Evolutionary conservation across 2,797 vertebrate species (phyloP), one percentile per base, ranked within the genome.

Genomic region (Pipistrellus kuhlii): DNA sequence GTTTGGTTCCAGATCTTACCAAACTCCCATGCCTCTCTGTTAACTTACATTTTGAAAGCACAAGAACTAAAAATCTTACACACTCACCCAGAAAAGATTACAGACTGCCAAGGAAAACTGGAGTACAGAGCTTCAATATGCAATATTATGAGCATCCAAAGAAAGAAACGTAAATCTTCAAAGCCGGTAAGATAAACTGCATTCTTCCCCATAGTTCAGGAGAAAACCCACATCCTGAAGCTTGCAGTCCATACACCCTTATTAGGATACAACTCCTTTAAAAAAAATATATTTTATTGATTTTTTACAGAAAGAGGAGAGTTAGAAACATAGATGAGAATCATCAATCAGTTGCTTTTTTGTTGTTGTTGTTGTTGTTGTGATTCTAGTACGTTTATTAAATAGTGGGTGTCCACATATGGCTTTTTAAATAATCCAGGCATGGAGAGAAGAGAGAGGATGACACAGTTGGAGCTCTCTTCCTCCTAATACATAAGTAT

Each of bases 341-440:
- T 44, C 44, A 44, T 44, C 44, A 44, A 44, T 44, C 44, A 44
- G 44, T 44, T 44, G 44, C 6, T 38, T 38, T 38, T 38, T 38
- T 38, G 38, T 38, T n/a, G n/a, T n/a, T n/a, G n/a, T n/a, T n/a
- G n/a, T n/a, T n/a, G n/a, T n/a, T n/a, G 44, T 44, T 44, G 44
- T 82, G 87, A 90, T 88, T 96, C 88, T 84, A 89, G 91, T 82
- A 93, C 13, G 15, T 97, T 97, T 97, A 97, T 97, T 97, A 97
- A 97, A 96, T 95, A 97, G 95, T 96, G 91, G 78, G 93, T 92
- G 95, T 96, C 95, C 96, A 96, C 94, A 92, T 92, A 96, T 97
- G 96, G 96, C 96, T 97, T 97, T 94, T 97, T 97, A 97, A 97
- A 97, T 96, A 97, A 97, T 95, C 96, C 95, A 97, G 95, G 96